Evolutionary conservation across 2,113 vertebrate genomes (phyloP).

Genomic region (Sarotherodon lohbergeri): DNA sequence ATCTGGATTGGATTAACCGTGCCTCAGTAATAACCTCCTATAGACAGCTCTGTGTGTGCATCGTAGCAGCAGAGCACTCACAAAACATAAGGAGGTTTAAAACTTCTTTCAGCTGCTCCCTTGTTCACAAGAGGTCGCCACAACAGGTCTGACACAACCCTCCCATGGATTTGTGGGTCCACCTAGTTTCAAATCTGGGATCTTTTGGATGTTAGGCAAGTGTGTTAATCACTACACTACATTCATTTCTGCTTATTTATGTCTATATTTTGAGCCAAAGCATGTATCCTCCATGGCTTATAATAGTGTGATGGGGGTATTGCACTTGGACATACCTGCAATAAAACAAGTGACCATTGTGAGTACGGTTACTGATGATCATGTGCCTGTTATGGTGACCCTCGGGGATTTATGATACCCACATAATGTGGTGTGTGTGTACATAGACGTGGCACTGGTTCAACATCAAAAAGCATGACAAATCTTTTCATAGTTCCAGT

Average conservation of each 20-base stretch:
- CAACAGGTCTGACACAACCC: background rate
- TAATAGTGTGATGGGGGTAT: background rate
- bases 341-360: background rate
- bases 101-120: accelerated
- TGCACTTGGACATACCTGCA: background rate
- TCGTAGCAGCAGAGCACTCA: background rate
- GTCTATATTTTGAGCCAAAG: background rate
- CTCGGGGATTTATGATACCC: background rate
- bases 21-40: background rate
- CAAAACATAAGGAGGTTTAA: background rate
- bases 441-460: accelerated
- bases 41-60: accelerated
- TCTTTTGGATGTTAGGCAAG: background rate
- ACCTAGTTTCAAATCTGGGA: background rate
- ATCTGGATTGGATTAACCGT: accelerated
- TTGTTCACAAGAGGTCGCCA: background rate
- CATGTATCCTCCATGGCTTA: accelerated
- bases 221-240: background rate
- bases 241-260: accelerated
- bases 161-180: accelerated
- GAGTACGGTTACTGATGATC: background rate
- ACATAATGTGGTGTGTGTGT: background rate
- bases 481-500: accelerated
- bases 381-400: background rate
- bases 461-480: background rate